These are phyloP conservation scores for Merops nubicus DNA, from an alignment of 2,113 vertebrate genomes.

Conservation along the genomic window DNA sequence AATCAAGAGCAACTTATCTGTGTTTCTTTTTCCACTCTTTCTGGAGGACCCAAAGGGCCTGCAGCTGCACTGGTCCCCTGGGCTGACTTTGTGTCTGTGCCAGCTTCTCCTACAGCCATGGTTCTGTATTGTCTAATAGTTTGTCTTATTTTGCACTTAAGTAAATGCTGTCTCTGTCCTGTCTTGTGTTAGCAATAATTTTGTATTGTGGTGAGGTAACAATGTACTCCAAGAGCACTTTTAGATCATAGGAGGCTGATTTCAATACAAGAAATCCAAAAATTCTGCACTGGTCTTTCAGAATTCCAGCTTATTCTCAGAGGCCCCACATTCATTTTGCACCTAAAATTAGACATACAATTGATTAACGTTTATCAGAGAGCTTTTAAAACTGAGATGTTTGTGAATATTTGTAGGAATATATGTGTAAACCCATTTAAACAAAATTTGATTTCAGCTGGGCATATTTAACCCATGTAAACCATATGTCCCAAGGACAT, in stretches of 20 bases:
- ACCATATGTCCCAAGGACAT: fast-evolving
- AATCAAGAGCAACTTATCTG: background rate
- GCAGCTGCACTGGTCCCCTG: background rate
- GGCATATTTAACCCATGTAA: background rate
- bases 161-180: background rate
- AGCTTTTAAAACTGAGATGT: background rate
- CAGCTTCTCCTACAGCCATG: background rate
- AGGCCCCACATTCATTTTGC: background rate
- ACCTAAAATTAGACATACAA: background rate
- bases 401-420: background rate
- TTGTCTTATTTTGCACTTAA: background rate
- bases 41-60: background rate
- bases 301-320: background rate
- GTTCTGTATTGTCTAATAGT: background rate
- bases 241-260: background rate
- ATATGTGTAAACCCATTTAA: fast-evolving
- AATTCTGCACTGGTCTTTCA: background rate
- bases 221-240: background rate
- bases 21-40: background rate
- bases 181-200: background rate
- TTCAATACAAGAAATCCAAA: fast-evolving
- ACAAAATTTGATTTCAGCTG: background rate
- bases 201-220: background rate
- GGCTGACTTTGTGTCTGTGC: background rate
- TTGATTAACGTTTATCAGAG: background rate